Base-by-base conservation (phyloP, 2,113 vertebrate genomes). In the Mola mola region DNA sequence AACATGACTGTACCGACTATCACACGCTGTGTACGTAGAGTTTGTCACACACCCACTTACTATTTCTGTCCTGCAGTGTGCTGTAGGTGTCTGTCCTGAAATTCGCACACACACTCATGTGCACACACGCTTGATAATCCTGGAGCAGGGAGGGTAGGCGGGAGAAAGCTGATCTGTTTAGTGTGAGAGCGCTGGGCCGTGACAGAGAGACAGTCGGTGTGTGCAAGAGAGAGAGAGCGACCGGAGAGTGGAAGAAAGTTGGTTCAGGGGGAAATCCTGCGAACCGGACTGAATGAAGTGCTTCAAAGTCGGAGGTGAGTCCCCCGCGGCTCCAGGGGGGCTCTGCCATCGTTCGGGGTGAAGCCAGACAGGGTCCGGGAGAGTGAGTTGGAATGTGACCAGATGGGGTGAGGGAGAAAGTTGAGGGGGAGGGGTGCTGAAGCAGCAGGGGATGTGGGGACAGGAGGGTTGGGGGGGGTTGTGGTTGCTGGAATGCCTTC, bases 111-210 rank as follows among this genome's bases (percentile, higher is more conserved):
- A 61, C 53, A 53, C 66, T 34, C 72, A 64, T 72, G 59, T 48
- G 71, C 71, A 65, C 69, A 63, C 69, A 66, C 46, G 52, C 22
- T 41, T 71, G 77, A 83, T 86, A 86, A 88, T 86, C 84, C 78
- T 0, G 15, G 55, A 56, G 78, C 24, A 26, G 86, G 56, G 66
- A 59, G 47, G 81, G 80, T 78, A 83, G 83, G 87, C 84, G 83
- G 83, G 78, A 87, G 88, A 88, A 87, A 88, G 87, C 74, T 4
- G 87, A 90, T 86, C 86, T 86, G 83, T 86, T 88, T 81, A n/a
- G 37, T 16, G 80, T 72, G 73, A 57, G 79, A 72, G 56, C 46
- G 40, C 43, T 16, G 70, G 66, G 43, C 78, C 65, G 75, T 47
- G 66, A 72, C 46, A 64, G 60, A 76, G 47, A 80, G 82, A 82